A percentile compares a stretch with the other conserved stretches of the same genome.
Evolutionary conservation across 2,113 vertebrate species (phyloP).

Genomic region (Tangachromis dhanisi): DNA sequence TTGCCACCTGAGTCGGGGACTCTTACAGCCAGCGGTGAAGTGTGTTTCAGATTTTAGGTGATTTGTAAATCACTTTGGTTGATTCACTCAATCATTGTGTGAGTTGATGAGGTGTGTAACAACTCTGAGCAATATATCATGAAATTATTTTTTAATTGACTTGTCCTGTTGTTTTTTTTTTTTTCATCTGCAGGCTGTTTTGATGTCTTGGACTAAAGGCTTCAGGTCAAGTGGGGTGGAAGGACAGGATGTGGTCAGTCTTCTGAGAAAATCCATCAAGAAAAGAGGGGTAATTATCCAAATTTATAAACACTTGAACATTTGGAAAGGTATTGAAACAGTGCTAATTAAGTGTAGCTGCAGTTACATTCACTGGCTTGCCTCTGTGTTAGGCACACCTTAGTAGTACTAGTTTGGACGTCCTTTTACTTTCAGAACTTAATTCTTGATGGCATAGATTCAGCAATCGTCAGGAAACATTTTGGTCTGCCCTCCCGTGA

Average conservation of each 20-base stretch:
- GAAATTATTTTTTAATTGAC: background rate
- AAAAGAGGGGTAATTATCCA: constrained; percentile 81
- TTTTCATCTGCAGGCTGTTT: constrained; percentile 74
- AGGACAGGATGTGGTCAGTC: constrained; percentile 83
- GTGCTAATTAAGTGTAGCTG: background rate
- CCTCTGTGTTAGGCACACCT: background rate
- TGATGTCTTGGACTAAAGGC: constrained; percentile 90
- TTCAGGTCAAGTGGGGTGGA: constrained; percentile 90
- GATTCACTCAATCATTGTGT: background rate
- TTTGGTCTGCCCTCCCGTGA: background rate
- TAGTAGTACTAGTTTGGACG: background rate
- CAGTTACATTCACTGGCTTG: background rate
- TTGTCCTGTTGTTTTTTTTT: background rate
- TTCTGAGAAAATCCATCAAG: constrained; percentile 84
- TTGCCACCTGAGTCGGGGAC: background rate
- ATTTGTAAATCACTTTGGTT: background rate
- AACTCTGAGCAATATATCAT: background rate
- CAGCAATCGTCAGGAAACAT: fast-evolving
- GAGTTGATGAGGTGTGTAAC: background rate
- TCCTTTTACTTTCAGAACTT: background rate
- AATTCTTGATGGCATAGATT: background rate
- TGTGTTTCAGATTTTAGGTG: background rate
- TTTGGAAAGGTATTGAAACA: background rate
- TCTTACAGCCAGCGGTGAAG: background rate
- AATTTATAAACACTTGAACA: background rate